These are phyloP conservation scores for Mesocricetus auratus DNA, from an alignment of 2,113 vertebrate species.

Conservation along the genomic window DNA sequence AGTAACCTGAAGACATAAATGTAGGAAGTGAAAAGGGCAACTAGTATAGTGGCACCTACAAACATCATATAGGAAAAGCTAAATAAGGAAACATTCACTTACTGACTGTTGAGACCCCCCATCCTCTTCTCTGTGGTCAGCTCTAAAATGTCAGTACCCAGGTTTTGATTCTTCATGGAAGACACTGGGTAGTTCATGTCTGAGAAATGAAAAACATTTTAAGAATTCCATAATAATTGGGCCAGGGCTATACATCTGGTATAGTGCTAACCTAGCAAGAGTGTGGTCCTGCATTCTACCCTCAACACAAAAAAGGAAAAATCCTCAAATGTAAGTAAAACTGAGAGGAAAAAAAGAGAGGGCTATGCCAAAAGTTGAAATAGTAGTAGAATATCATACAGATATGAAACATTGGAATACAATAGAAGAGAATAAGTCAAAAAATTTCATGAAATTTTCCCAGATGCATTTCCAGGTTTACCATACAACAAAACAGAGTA, in stretches of 20 bases:
- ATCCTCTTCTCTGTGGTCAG: neutral
- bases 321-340: neutral
- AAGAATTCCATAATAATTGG: neutral
- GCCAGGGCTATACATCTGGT: neutral
- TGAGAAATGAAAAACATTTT: constrained; percentile 14
- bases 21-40: neutral
- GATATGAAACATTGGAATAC: neutral
- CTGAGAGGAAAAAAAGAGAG: neutral
- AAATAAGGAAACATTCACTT: constrained; percentile 32
- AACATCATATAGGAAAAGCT: neutral
- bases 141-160: constrained; percentile 1
- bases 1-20: neutral
- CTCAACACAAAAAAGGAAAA: neutral
- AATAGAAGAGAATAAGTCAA: neutral
- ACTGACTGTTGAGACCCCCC: neutral
- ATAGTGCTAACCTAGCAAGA: neutral
- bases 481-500: constrained; percentile 14
- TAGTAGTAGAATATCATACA: neutral
- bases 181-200: neutral
- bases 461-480: constrained; percentile 20
- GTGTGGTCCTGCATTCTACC: neutral
- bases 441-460: constrained; percentile 22
- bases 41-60: neutral
- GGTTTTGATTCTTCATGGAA: neutral
- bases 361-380: neutral